Base-by-base conservation (phyloP, 1,140 invertebrate genomes). In the Neotoxoptera formosana region DNA sequence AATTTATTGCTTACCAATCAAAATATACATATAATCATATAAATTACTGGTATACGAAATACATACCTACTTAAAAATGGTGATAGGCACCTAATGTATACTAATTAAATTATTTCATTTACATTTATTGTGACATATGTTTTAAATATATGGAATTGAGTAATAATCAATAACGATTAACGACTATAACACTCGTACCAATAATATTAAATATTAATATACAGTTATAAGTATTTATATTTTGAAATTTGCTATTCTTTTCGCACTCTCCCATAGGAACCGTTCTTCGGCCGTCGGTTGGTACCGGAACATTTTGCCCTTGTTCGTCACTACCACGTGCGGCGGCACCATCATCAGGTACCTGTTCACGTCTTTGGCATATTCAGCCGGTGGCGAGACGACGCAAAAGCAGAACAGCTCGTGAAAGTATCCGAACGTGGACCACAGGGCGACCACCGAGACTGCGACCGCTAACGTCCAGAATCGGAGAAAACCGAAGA, bases 161-260 rank as follows among this genome's bases (percentile, higher is more conserved):
- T n/a, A n/a, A 11, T 30, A 30, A 76, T 76, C 7, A 76, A n/a
- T 53, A 53, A 23, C 51, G 51, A 53, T 53, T 53, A 67, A 6
- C 14, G 17, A n/a, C 14, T 67, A n/a, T n/a, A 76, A 76, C 14
- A 34, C n/a, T 76, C 1, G 30, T 76, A 25, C 11, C 30, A n/a
- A 53, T 53, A 21, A 7, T 14, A 4, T 67, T 60, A 20, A 41
- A n/a, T n/a, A n/a, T 41, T 41, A 41, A 41, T 41, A 41, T 41
- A n/a, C n/a, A 4, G 41, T 41, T 81, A 34, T 36, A 21, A 34
- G 20, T 47, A 86, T 30, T 34, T 87, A 41, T 23, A 89, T 45
- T 56, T 89, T 56, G 87, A 56, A 89, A 89, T 89, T 89, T 21
- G 90, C 90, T 0, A 91, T 76, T 36, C 51, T 91, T 51, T 91